A percentile compares a stretch with the other conserved stretches of the same genome.
Conservation (phyloP, 2,113 vertebrate species). For the Oenanthe melanoleuca region DNA sequence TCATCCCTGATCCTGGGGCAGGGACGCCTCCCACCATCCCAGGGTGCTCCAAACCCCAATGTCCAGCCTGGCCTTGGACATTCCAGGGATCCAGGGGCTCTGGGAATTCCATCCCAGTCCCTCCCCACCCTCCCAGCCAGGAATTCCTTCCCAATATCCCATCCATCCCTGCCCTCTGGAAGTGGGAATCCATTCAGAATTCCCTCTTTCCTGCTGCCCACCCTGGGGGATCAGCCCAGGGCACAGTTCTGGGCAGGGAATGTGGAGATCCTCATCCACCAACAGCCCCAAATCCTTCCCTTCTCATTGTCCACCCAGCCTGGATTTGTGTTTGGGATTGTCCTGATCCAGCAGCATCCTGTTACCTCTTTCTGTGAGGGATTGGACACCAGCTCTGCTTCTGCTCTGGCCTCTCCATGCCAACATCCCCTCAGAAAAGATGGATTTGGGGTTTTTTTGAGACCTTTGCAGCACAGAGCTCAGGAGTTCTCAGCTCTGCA, state of each 20-base stretch:
- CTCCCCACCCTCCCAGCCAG: not conserved
- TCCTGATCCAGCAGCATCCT: not conserved
- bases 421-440: not conserved
- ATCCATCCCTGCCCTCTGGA: not conserved
- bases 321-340: not conserved
- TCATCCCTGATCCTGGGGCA: not conserved
- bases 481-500: not conserved
- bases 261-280: not conserved
- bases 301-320: not conserved
- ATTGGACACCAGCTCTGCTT: accelerated
- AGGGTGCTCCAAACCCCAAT: accelerated
- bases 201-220: not conserved
- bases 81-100: not conserved
- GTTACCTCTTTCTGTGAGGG: accelerated
- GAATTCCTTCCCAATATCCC: not conserved
- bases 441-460: not conserved
- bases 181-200: not conserved
- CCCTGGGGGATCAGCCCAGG: not conserved
- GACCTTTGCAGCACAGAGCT: not conserved
- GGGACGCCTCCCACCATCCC: not conserved
- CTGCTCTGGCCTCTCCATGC: not conserved
- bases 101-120: accelerated
- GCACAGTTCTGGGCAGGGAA: not conserved
- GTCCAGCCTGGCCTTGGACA: not conserved
- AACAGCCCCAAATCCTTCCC: not conserved